Conservation (phyloP, 2,888 invertebrate genomes). For the Tetragnatha montana region DNA sequence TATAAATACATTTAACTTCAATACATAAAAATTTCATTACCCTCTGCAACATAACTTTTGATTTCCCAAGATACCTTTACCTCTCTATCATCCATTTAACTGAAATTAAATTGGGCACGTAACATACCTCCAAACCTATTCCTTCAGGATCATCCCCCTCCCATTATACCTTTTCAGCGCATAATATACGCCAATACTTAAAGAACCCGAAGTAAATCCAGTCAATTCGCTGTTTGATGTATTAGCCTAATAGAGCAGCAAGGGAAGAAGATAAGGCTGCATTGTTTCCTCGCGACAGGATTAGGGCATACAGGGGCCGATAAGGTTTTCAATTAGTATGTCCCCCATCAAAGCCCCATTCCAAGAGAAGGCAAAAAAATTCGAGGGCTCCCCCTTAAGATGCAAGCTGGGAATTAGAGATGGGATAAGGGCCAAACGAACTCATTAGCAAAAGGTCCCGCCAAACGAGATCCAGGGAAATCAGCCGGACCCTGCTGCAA, state of each 20-base stretch:
- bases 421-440: constrained; percentile 14
- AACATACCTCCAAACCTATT: too few species aligned
- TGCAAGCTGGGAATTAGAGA: constrained; percentile 27
- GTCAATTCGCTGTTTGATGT: not conserved
- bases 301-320: not conserved
- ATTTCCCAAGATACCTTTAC: too few species aligned
- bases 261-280: not conserved
- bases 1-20: too few species aligned
- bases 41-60: too few species aligned
- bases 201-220: not conserved
- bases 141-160: too few species aligned
- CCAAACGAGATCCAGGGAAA: constrained; percentile 13
- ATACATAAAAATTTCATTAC: too few species aligned
- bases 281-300: not conserved
- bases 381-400: constrained; percentile 23
- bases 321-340: constrained; percentile 21
- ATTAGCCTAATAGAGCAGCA: not conserved
- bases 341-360: not conserved
- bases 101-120: too few species aligned
- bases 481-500: constrained; percentile 17
- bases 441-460: constrained; percentile 11
- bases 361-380: constrained; percentile 5
- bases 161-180: not conserved
- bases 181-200: not conserved
- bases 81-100: too few species aligned